Evolutionary conservation across 2,113 vertebrate genomes (phyloP).

Genomic region (Tetrao urogallus): DNA sequence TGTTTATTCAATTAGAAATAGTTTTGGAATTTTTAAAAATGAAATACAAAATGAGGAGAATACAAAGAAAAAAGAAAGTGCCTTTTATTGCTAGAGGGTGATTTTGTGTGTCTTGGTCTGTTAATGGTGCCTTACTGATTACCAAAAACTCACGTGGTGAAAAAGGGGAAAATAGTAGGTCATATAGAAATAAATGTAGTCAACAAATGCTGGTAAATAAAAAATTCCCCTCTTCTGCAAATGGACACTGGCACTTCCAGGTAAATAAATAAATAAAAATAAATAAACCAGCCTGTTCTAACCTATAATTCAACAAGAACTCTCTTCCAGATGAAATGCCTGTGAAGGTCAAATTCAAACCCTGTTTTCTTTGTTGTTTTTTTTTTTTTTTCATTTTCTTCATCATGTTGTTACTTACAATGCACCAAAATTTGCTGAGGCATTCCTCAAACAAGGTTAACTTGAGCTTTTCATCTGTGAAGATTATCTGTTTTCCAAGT

Average conservation of each 20-base stretch:
- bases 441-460: not conserved
- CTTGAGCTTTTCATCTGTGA: not conserved
- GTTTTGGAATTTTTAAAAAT: not conserved
- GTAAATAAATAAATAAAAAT: not conserved
- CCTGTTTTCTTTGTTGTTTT: not conserved
- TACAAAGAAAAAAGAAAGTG: not conserved
- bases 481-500: not conserved
- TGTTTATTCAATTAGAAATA: not conserved
- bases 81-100: not conserved
- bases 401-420: not conserved
- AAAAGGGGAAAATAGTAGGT: not conserved
- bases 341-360: not conserved
- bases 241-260: not conserved
- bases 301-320: not conserved
- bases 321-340: not conserved
- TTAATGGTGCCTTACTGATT: not conserved
- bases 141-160: not conserved
- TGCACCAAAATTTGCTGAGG: not conserved
- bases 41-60: not conserved
- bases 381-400: not conserved
- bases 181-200: not conserved
- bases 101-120: not conserved
- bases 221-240: not conserved
- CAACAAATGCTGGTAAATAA: not conserved
- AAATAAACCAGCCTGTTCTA: not conserved